phyloP scores from a whole-genome alignment of 2,113 vertebrate species.

The Accipiter cooperii region DNA sequence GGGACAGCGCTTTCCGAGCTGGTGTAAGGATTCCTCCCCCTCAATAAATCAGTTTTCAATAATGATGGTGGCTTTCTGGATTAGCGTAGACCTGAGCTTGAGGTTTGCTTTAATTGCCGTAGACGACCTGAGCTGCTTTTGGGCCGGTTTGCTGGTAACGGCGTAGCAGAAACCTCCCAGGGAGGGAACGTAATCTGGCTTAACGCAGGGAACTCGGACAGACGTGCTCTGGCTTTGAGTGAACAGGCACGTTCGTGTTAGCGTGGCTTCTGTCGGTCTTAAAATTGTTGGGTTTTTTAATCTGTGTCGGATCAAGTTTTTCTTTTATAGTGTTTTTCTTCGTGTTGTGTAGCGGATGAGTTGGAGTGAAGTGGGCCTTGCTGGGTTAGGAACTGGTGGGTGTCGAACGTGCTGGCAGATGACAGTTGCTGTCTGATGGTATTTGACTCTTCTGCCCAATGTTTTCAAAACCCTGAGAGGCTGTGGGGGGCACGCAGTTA shows the following conservation, averaged over 20 bases:
- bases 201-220: accelerated
- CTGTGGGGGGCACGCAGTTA: background rate
- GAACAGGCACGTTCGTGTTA: accelerated
- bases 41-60: accelerated
- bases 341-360: accelerated
- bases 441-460: background rate
- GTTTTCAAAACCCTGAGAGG: background rate
- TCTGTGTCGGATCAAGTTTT: accelerated
- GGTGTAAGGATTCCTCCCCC: background rate
- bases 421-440: background rate
- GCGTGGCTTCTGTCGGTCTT: background rate
- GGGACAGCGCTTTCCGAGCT: background rate
- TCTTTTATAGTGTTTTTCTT: background rate
- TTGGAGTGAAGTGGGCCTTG: background rate
- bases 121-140: background rate
- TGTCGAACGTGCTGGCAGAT: background rate
- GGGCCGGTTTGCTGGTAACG: background rate
- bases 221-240: background rate
- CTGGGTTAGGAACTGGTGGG: background rate
- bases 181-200: background rate
- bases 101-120: background rate
- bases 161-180: background rate
- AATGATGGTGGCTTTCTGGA: accelerated
- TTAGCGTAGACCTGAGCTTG: background rate
- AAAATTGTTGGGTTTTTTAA: accelerated